Percentiles rank a stretch among this genome's conserved stretches.
Evolutionary conservation across 2,888 invertebrate species (phyloP).

Genomic region (Gnatocerus cornutus): DNA sequence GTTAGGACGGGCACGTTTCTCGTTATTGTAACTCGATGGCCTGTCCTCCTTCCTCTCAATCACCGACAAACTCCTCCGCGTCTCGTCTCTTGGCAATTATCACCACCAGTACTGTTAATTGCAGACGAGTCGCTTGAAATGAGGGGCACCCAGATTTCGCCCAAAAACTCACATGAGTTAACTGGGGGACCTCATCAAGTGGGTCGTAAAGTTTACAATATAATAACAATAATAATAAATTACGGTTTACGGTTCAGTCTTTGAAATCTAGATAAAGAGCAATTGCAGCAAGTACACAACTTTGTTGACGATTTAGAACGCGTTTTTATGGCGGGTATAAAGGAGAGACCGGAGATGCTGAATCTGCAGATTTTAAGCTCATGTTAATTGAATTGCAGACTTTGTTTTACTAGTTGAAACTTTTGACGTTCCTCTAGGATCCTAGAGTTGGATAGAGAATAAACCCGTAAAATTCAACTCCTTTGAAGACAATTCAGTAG

Average conservation of each 20-base stretch:
- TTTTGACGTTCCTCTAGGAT: too few relatives aligned
- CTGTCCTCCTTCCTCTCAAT: conserved; percentile 50
- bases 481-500: too few relatives aligned
- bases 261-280: conserved; percentile 23
- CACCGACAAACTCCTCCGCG: conserved; percentile 17
- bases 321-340: conserved; percentile 22
- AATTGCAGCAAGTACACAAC: conserved; percentile 25
- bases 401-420: too few relatives aligned
- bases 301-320: conserved; percentile 27
- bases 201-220: conserved; percentile 27
- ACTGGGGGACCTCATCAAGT: conserved; percentile 13
- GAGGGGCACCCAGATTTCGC: too few relatives aligned
- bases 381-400: conserved; percentile 15
- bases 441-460: too few relatives aligned
- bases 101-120: conserved; percentile 41
- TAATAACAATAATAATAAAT: conserved; percentile 36
- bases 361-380: conserved; percentile 5
- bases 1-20: conserved; percentile 63
- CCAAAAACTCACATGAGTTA: not conserved
- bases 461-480: too few relatives aligned
- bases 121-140: not conserved
- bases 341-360: conserved; percentile 1
- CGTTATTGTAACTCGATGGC: conserved; percentile 60
- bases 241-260: conserved; percentile 16
- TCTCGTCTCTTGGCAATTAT: conserved; percentile 36